These are phyloP conservation scores for Melanotus villosus DNA, from an alignment of 2,888 invertebrate genomes.

Conservation along the genomic window DNA sequence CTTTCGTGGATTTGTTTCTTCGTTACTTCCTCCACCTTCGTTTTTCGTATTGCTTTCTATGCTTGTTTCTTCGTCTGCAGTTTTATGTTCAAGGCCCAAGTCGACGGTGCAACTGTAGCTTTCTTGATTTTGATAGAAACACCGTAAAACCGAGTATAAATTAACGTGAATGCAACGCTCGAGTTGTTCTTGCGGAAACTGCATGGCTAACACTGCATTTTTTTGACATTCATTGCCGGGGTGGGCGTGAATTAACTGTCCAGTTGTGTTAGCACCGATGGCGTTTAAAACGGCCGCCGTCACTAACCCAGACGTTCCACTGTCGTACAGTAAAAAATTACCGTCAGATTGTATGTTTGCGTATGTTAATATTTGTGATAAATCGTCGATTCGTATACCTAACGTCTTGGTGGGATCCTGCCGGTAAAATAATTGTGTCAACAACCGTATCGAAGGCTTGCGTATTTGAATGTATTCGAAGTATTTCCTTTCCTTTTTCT, in stretches of 20 bases:
- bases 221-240: constrained; percentile 87
- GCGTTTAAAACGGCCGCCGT: constrained; percentile 87
- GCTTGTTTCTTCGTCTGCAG: background rate
- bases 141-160: constrained; percentile 81
- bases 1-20: constrained; percentile 41
- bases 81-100: background rate
- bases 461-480: constrained; percentile 85
- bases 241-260: constrained; percentile 82
- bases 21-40: constrained; percentile 30
- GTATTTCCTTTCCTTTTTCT: constrained; percentile 96
- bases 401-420: constrained; percentile 83
- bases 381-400: constrained; percentile 86
- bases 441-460: constrained; percentile 84
- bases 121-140: constrained; percentile 78
- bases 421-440: constrained; percentile 88
- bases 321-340: constrained; percentile 87
- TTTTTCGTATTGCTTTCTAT: constrained; percentile 17
- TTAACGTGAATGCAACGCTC: constrained; percentile 82
- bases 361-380: constrained; percentile 89
- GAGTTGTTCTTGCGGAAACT: constrained; percentile 80
- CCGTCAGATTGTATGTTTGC: constrained; percentile 86
- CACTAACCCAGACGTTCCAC: constrained; percentile 88
- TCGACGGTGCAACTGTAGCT: constrained; percentile 46
- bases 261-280: constrained; percentile 77
- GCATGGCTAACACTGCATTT: constrained; percentile 84